Conservation (phyloP, 2,888 invertebrate species). For the Platycheirus rosarum region DNA sequence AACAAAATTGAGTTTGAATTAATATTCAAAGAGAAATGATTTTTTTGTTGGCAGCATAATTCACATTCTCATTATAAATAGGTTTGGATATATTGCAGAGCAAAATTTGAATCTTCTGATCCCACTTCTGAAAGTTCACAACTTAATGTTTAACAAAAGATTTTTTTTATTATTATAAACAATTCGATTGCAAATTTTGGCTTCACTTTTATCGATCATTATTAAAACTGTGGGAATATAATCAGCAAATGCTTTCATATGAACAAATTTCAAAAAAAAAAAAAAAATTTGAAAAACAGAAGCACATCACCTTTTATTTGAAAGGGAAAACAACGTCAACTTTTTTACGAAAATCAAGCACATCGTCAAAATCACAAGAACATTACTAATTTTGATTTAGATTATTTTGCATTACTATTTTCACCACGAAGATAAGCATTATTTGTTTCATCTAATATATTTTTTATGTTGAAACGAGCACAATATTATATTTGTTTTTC, state of each 20-base stretch:
- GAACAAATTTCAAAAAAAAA: conserved; percentile 25
- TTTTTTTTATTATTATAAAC: conserved; percentile 13
- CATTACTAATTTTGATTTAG: conserved; percentile 26
- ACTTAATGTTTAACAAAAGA: conserved; percentile 33
- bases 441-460: conserved; percentile 50
- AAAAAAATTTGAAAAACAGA: conserved; percentile 43
- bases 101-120: conserved; percentile 45
- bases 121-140: conserved; percentile 68
- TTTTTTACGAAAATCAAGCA: conserved; percentile 44
- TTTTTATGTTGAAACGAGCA: conserved; percentile 38
- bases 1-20: conserved; percentile 45
- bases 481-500: conserved; percentile 54
- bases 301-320: conserved; percentile 57
- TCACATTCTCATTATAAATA: conserved; percentile 60
- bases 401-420: conserved; percentile 25
- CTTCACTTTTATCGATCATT: conserved; percentile 43
- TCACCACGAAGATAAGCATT: conserved; percentile 43
- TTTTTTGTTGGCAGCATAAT: conserved; percentile 43
- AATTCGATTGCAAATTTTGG: conserved; percentile 12
- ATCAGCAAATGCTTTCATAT: conserved; percentile 23
- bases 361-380: conserved; percentile 70
- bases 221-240: conserved; percentile 42
- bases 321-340: conserved; percentile 35
- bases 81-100: conserved; percentile 10
- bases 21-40: conserved; percentile 35